phyloP scores from a whole-genome alignment of 2,113 vertebrate genomes.

The Narcine bancroftii region DNA sequence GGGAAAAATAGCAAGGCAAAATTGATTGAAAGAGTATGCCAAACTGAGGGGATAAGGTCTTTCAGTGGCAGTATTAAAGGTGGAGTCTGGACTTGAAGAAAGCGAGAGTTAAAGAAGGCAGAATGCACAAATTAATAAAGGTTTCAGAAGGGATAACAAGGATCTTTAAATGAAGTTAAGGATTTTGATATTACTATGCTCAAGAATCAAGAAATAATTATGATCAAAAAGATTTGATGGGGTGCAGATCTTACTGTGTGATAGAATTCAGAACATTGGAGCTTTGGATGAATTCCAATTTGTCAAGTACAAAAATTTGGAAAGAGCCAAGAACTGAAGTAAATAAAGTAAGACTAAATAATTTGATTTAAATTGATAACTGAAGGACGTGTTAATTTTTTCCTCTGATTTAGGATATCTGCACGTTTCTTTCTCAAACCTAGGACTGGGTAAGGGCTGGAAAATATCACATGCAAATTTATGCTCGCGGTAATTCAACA shows the following conservation, averaged over 20 bases:
- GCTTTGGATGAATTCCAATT: background rate
- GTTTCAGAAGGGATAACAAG: background rate
- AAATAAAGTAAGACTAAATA: background rate
- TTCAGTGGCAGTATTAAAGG: background rate
- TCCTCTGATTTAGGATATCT: background rate
- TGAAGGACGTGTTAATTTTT: background rate
- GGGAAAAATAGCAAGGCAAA: background rate
- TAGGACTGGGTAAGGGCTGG: background rate
- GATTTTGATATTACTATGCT: background rate
- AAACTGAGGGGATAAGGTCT: background rate
- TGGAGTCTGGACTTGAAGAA: background rate
- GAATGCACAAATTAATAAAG: background rate
- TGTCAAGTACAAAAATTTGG: background rate
- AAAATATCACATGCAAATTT: background rate
- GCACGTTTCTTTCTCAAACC: background rate
- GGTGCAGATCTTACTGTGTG: background rate
- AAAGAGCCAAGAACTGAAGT: background rate
- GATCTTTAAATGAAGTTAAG: background rate
- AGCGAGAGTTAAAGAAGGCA: background rate
- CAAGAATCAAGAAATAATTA: background rate
- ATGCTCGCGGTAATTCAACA: too few relatives aligned
- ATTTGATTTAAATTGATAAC: background rate
- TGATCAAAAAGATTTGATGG: background rate
- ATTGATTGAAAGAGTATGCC: background rate
- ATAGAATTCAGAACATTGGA: background rate